Percentiles rank a stretch among this genome's conserved stretches.
These are phyloP conservation scores for Colinus virginianus DNA, from an alignment of 2,113 vertebrate genomes.

Conservation along the genomic window DNA sequence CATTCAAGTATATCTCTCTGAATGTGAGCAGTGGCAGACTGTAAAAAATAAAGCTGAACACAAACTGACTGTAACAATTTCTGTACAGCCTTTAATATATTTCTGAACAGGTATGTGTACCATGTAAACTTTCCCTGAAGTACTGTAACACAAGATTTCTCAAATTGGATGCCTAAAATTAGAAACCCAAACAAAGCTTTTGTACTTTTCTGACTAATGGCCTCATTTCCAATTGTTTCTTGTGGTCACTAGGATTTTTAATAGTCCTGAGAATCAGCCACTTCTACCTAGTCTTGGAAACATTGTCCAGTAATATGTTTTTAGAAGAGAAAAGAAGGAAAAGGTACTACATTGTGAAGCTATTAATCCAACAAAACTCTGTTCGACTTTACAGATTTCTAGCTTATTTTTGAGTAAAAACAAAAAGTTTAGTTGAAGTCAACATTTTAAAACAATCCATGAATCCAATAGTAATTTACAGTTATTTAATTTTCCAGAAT, in stretches of 20 bases:
- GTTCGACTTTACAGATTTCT: neutral
- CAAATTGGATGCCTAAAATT: neutral
- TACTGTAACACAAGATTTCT: neutral
- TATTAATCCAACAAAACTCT: neutral
- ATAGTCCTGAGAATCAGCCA: neutral
- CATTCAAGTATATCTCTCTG: neutral
- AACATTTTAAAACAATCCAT: constrained; percentile 5
- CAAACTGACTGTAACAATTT: neutral
- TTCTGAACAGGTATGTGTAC: neutral
- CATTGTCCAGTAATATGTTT: neutral
- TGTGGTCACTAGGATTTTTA: neutral
- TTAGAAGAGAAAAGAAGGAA: neutral
- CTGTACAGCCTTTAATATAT: neutral
- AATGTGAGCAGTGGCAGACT: neutral
- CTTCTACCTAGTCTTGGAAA: neutral
- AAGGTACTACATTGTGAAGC: neutral
- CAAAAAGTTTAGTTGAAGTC: neutral
- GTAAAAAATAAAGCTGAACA: neutral
- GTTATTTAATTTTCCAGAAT: constrained; percentile 20
- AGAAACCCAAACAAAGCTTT: neutral
- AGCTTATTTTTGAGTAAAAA: neutral
- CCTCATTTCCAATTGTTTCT: neutral
- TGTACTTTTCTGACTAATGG: accelerated
- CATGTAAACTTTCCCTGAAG: neutral
- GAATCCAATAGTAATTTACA: constrained; percentile 15